Conservation (phyloP, 2,113 vertebrate species). For the Syngnathus floridae region DNA sequence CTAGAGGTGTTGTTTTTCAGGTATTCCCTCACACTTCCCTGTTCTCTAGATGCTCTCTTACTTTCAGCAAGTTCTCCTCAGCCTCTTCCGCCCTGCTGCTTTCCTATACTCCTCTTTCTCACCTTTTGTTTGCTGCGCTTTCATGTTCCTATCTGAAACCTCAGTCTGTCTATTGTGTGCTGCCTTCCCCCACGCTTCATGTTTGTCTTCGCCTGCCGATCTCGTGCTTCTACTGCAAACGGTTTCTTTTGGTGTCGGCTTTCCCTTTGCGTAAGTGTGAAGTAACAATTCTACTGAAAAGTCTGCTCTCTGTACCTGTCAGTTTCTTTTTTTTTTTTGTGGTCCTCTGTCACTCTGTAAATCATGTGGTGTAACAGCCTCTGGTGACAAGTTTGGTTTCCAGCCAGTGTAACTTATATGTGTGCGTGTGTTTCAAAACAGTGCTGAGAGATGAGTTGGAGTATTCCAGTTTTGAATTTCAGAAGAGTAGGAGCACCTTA, state of each 20-base stretch:
- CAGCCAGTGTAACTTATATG: conserved; percentile 3
- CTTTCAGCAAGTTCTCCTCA: conserved; percentile 9
- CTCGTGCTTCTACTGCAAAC: conserved; percentile 16
- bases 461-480: conserved; percentile 63
- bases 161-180: conserved; percentile 20
- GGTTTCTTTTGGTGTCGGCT: conserved; percentile 26
- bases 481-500: conserved; percentile 67
- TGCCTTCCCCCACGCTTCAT: conserved; percentile 1
- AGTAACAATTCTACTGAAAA: conserved; percentile 22
- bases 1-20: conserved; percentile 35
- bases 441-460: conserved; percentile 74
- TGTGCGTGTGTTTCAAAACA: conserved; percentile 53
- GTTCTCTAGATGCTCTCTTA: conserved; percentile 4
- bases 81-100: not conserved
- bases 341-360: conserved; percentile 20
- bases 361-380: conserved; percentile 26
- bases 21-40: conserved; percentile 18
- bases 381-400: conserved; percentile 27
- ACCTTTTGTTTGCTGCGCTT: conserved; percentile 14
- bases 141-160: conserved; percentile 21
- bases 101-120: conserved; percentile 8
- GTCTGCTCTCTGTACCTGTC: conserved; percentile 13
- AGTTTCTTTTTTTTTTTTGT: not conserved
- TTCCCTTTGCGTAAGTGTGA: conserved; percentile 21
- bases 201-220: conserved; percentile 15